Percentiles rank a stretch among this genome's conserved stretches.
phyloP scores from a whole-genome alignment of 2,797 vertebrate species.

The Melanotaenia maccullochi region DNA sequence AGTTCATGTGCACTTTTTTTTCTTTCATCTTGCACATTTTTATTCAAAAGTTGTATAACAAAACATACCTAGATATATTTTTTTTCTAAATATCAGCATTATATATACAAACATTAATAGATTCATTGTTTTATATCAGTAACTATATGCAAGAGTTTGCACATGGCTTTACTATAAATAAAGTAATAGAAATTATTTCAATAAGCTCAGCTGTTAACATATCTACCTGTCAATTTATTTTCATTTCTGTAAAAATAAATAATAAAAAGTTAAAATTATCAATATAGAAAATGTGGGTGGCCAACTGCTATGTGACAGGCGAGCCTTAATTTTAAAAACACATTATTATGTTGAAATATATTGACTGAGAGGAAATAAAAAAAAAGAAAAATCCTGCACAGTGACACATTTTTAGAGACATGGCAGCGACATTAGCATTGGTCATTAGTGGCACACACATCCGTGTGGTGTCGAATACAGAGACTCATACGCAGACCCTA shows the following conservation, averaged over 20 bases:
- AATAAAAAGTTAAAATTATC: constrained; percentile 66
- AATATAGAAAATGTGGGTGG: constrained; percentile 74
- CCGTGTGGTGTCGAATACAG: constrained; percentile 92
- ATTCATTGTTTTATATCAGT: not conserved
- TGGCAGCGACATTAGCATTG: constrained; percentile 99
- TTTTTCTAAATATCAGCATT: not conserved
- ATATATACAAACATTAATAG: not conserved
- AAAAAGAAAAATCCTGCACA: constrained; percentile 63
- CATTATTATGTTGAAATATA: constrained; percentile 96
- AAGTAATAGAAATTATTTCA: not conserved
- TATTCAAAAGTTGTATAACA: not conserved
- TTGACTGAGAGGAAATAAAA: constrained; percentile 89
- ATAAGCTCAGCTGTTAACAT: not conserved
- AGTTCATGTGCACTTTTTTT: constrained; percentile 23
- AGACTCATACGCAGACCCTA: constrained; percentile 94
- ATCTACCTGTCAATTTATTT: not conserved
- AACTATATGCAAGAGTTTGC: constrained; percentile 45
- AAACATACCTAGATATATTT: not conserved
- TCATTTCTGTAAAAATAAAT: not conserved
- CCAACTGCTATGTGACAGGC: constrained; percentile 87
- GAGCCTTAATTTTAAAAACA: constrained; percentile 94
- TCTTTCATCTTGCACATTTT: not conserved
- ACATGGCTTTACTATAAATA: not conserved
- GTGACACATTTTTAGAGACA: constrained; percentile 93
- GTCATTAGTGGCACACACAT: constrained; percentile 99